phyloP scores from a whole-genome alignment of 2,888 invertebrate genomes.

The Galerucella calmariensis region DNA sequence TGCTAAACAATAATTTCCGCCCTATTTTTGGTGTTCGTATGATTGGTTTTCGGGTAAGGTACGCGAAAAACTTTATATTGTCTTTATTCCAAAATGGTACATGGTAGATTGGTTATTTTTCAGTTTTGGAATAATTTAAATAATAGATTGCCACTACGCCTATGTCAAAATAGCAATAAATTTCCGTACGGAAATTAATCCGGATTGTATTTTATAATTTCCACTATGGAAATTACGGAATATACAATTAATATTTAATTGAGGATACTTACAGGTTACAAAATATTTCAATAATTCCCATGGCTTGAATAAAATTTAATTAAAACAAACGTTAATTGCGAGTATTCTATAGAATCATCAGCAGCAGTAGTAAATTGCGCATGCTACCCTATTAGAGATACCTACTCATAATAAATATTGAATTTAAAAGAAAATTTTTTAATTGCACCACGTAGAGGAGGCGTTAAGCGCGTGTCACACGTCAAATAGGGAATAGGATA shows the following conservation, averaged over 20 bases:
- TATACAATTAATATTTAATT: neutral
- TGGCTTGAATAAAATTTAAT: neutral
- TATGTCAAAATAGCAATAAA: neutral
- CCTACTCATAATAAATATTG: neutral
- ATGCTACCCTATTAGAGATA: neutral
- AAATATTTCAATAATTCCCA: neutral
- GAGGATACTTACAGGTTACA: neutral
- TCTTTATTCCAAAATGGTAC: no score
- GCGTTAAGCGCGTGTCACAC: neutral
- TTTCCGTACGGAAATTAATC: neutral
- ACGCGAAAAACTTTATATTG: no score
- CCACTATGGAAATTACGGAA: neutral
- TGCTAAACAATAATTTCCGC: no score
- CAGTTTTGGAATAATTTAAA: no score
- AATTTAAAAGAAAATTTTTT: neutral
- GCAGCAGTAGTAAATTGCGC: neutral
- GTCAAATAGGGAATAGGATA: neutral
- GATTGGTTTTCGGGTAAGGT: no score
- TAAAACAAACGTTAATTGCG: slow-evolving; percentile 1
- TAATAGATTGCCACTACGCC: neutral
- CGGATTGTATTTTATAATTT: neutral
- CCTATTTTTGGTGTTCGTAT: no score
- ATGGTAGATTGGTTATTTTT: no score
- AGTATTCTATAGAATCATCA: neutral
- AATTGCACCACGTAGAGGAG: neutral